phyloP scores from a whole-genome alignment of 2,113 vertebrate species.

The Oostethus manadensis region DNA sequence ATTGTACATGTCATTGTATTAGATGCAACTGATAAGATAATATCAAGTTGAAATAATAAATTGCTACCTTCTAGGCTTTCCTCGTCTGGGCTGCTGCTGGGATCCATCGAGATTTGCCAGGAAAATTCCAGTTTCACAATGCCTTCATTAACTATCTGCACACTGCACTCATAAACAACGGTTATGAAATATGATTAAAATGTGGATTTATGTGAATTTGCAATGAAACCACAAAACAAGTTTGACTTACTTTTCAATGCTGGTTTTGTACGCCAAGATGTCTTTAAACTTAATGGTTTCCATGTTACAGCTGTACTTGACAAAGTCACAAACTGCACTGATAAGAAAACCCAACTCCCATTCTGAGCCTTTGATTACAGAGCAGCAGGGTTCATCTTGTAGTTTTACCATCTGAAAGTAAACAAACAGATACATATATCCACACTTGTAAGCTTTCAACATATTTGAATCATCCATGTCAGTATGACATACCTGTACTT shows the following conservation, averaged over 20 bases:
- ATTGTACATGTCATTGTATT: not conserved
- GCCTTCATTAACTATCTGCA: constrained; percentile 74
- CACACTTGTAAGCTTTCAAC: not conserved
- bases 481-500: constrained; percentile 65
- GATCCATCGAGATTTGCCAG: constrained; percentile 67
- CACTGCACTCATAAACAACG: constrained; percentile 35
- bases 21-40: not conserved
- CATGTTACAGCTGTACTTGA: constrained; percentile 59
- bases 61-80: constrained; percentile 49
- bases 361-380: constrained; percentile 67
- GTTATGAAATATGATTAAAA: not conserved
- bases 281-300: constrained; percentile 72
- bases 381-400: constrained; percentile 75
- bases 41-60: not conserved
- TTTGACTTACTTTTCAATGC: constrained; percentile 75
- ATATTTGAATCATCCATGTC: not conserved
- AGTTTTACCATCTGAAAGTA: constrained; percentile 70
- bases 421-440: constrained; percentile 2
- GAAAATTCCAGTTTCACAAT: constrained; percentile 73
- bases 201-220: not conserved
- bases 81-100: constrained; percentile 24
- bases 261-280: constrained; percentile 80
- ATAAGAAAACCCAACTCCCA: constrained; percentile 72
- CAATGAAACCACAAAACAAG: not conserved
- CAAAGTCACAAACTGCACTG: constrained; percentile 73